Base-by-base conservation (phyloP, 2,113 vertebrate genomes). In the Callorhinus ursinus region DNA sequence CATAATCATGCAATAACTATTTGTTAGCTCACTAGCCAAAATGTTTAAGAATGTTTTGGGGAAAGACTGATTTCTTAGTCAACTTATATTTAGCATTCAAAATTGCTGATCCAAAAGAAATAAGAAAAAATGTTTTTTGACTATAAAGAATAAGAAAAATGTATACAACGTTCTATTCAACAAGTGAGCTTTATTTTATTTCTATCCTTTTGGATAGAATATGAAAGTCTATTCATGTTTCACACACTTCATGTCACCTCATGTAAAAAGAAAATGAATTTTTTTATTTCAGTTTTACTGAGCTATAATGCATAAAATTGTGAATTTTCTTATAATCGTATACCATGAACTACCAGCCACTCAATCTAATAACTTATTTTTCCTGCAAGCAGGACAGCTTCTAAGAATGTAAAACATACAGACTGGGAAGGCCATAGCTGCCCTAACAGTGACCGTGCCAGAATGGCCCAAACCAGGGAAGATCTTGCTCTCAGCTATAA, bases 321-420 rank as follows among this genome's bases (percentile, higher is more conserved):
- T 57, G n/a, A 85, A 26, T 90, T 79, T 93, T 93, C 91, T 59
- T 84, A 39, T 16, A 95, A 91, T 0, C 57, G 28, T 63, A 87
- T 83, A 49, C 22, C 49, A 93, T 24, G 16, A 97, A 67, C 72
- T 97, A 85, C 15, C 71, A 96, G 94, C 63, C 91, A 88, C 19
- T 88, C 88, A 97, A 69, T 57, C 33, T 81, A 92, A 61, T 82
- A 95, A 86, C 77, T 90, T 86, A 86, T 39, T 98, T 90, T 94
- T 82, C 61, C 61, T 88, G 88, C 36, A 90, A 97, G 51, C 11
- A 88, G 22, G 42, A 49, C 42, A 77, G 39, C 55, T 96, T 93
- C 88, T 63, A 90, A 81, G 88, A 97, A 94, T 80, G 22, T 42
- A 84, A 95, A 61, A 59, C 90, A 88, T 28, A n/a, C 4, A 31